These are phyloP conservation scores for Cyprinodon diabolis DNA, from an alignment of 2,797 vertebrate species.

Conservation along the genomic window DNA sequence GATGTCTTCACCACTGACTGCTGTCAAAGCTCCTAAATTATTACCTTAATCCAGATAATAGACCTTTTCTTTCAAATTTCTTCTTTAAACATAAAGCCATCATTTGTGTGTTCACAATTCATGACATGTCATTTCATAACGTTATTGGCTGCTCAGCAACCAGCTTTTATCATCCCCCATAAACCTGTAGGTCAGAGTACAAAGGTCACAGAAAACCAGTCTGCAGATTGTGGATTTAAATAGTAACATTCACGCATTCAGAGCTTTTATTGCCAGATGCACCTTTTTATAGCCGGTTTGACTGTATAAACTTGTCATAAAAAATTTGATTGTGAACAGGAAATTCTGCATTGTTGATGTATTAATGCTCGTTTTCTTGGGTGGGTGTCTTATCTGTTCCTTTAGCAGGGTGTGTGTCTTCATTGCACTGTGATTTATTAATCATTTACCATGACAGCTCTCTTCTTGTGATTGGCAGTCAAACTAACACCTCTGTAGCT, in stretches of 20 bases:
- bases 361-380: constrained; percentile 17
- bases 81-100: constrained; percentile 17
- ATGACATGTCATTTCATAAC: constrained; percentile 43
- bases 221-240: neutral
- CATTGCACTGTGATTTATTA: neutral
- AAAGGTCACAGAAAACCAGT: constrained; percentile 1
- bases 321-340: neutral
- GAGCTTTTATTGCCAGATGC: neutral
- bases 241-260: neutral
- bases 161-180: constrained; percentile 22
- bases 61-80: neutral
- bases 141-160: constrained; percentile 9
- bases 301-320: neutral
- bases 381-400: neutral
- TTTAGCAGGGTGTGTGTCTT: constrained; percentile 13
- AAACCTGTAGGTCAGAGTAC: constrained; percentile 15
- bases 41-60: neutral
- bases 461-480: constrained; percentile 8
- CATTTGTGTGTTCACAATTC: constrained; percentile 4
- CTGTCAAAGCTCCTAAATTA: neutral
- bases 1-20: neutral
- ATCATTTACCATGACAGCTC: neutral
- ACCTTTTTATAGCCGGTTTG: no score
- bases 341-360: constrained; percentile 13
- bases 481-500: constrained; percentile 16